Evolutionary conservation across 2,888 invertebrate species (phyloP), one percentile per base, ranked within the genome.

Genomic region (Acrobeloides nanus): DNA sequence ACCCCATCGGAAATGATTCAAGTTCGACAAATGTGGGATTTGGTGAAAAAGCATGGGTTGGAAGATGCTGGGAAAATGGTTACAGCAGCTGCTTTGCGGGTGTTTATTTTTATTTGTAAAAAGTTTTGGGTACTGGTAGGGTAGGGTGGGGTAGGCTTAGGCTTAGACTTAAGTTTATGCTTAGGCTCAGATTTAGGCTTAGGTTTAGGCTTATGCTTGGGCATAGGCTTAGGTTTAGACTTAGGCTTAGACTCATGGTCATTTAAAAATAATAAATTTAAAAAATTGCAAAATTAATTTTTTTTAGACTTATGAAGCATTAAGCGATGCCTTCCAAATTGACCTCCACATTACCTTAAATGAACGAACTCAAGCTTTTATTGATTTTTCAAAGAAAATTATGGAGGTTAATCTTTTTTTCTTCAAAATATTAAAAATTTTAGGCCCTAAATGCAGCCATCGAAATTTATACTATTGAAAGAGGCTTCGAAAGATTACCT

Each of bases 371-470:
- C 45, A 52, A 20, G 49, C 38, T 20, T 66, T 65, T 38, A 23
- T 39, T 10, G 53, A 54, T 35, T 55, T 66, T 18, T 51, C 66
- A 3, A 42, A 46, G 29, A 57, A 66, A 32, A 45, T 66, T 12
- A 62, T 65, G 32, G 43, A 52, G 44, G 57, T 61, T 31, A 40
- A 49, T 33, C 25, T 20, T 24, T 24, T 48, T 23, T 38, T 38
- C 32, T 8, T 32, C 32, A n/a, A 34, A 6, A 34, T 8, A 34
- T 18, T 21, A 15, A 1, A 3, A 3, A 21, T 1, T 55, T 39
- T 17, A 63, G 61, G 67, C 69, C n/a, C 48, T 69, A 12, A 60
- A 64, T 27, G 49, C 52, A 27, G 61, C 67, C 1, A 66, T 69
- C 26, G 48, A 58, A 20, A 51, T 53, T 2, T 68, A 67, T 39